A percentile compares a stretch with the other conserved stretches of the same genome.
Conservation (phyloP, 2,113 vertebrate species). For the Chlamydotis undulata region DNA sequence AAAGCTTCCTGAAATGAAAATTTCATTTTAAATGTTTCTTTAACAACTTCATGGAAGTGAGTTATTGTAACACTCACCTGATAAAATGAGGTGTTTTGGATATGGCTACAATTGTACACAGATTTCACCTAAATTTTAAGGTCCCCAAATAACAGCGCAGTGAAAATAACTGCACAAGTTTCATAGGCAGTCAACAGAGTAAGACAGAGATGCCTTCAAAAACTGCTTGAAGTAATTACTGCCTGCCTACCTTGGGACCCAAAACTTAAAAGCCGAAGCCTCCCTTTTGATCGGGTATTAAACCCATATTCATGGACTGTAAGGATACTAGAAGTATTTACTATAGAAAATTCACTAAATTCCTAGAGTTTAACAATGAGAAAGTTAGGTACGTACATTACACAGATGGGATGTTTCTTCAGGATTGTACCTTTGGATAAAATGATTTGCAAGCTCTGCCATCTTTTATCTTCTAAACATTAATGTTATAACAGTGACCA, state of each 20-base stretch:
- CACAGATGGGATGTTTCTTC: not conserved
- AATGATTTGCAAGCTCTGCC: not conserved
- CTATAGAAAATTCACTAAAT: not conserved
- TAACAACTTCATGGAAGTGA: not conserved
- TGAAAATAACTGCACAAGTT: not conserved
- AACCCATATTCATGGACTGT: not conserved
- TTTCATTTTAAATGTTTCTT: not conserved
- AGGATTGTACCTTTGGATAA: not conserved
- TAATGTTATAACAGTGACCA: not conserved
- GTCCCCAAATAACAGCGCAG: not conserved
- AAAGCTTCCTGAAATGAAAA: not conserved
- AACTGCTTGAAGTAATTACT: not conserved
- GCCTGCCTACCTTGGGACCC: not conserved
- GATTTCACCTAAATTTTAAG: not conserved
- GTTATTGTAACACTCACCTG: not conserved
- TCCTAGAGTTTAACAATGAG: not conserved
- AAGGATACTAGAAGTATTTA: not conserved
- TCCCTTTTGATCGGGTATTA: not conserved
- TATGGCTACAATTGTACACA: not conserved
- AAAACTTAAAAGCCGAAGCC: not conserved
- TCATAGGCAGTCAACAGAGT: not conserved
- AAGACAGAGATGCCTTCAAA: not conserved
- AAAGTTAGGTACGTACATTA: not conserved
- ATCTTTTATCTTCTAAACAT: not conserved
- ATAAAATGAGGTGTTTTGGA: not conserved